These are phyloP conservation scores for Drosophila pachea DNA, from an alignment of 1,140 invertebrate species.

Conservation along the genomic window DNA sequence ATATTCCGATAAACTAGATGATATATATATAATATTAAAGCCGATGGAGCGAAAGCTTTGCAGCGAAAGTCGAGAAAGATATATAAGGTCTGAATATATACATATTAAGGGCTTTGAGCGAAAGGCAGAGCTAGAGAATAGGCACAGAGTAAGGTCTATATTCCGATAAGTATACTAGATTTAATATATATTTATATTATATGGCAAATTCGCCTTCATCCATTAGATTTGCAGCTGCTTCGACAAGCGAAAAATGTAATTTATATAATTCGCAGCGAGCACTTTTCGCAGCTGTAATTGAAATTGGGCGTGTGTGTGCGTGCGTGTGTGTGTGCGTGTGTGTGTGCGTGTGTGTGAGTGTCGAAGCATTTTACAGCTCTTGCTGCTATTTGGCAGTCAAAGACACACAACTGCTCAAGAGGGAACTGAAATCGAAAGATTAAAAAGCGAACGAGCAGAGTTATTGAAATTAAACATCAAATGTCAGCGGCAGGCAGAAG, in stretches of 20 bases:
- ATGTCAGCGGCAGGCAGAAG: slow-evolving; percentile 56
- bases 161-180: not conserved
- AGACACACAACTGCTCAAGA: slow-evolving; percentile 42
- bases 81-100: not conserved
- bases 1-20: not conserved
- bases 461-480: slow-evolving; percentile 76
- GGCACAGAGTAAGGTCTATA: not conserved
- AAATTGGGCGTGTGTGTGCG: slow-evolving; percentile 33
- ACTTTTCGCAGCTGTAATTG: slow-evolving; percentile 71
- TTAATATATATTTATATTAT: no score
- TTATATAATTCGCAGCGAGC: slow-evolving; percentile 59
- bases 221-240: no score
- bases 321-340: not conserved
- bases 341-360: not conserved
- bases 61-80: not conserved
- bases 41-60: no score
- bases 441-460: slow-evolving; percentile 58
- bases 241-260: slow-evolving; percentile 35
- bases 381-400: slow-evolving; percentile 62
- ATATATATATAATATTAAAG: no score
- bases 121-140: no score
- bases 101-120: not conserved
- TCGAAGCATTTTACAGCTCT: slow-evolving; percentile 40
- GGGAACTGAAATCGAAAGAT: slow-evolving; percentile 27
- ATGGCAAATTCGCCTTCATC: no score